Conservation (phyloP, 2,888 invertebrate genomes). For the Dioctria rufipes region DNA sequence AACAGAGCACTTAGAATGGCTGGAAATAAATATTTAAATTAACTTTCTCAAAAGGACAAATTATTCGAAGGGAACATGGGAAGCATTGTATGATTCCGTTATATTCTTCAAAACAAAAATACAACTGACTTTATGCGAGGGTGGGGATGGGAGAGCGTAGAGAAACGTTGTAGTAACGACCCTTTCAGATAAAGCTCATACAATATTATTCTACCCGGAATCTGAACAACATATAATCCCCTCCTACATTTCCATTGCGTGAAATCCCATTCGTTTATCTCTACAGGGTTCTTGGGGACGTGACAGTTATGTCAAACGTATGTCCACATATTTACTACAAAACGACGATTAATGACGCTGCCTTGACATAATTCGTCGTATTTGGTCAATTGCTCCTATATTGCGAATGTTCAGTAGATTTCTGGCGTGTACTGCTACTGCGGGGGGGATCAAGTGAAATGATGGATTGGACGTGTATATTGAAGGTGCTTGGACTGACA, state of each 20-base stretch:
- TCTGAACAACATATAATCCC: neutral
- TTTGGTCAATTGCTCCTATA: conserved; percentile 48
- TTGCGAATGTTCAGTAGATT: conserved; percentile 46
- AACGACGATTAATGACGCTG: conserved; percentile 53
- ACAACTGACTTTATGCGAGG: too few relatives aligned
- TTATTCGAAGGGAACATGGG: too few relatives aligned
- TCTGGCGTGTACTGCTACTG: neutral
- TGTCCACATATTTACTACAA: conserved; percentile 53
- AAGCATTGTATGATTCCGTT: too few relatives aligned
- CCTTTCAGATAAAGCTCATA: too few relatives aligned
- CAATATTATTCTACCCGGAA: too few relatives aligned
- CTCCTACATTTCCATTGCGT: neutral
- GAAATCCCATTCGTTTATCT: conserved; percentile 38
- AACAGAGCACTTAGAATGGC: too few relatives aligned
- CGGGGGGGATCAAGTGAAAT: conserved; percentile 23
- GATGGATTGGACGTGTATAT: conserved; percentile 40
- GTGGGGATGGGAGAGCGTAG: too few relatives aligned
- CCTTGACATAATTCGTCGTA: conserved; percentile 50
- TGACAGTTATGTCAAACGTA: conserved; percentile 50
- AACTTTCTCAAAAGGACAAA: too few relatives aligned
- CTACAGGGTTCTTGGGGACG: conserved; percentile 21
- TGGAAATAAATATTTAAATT: too few relatives aligned
- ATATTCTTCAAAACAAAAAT: too few relatives aligned
- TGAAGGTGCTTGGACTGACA: neutral
- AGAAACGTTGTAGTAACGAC: too few relatives aligned